Percentiles rank a stretch among this genome's conserved stretches.
phyloP scores from a whole-genome alignment of 2,888 invertebrate species.

The Cabera pusaria region DNA sequence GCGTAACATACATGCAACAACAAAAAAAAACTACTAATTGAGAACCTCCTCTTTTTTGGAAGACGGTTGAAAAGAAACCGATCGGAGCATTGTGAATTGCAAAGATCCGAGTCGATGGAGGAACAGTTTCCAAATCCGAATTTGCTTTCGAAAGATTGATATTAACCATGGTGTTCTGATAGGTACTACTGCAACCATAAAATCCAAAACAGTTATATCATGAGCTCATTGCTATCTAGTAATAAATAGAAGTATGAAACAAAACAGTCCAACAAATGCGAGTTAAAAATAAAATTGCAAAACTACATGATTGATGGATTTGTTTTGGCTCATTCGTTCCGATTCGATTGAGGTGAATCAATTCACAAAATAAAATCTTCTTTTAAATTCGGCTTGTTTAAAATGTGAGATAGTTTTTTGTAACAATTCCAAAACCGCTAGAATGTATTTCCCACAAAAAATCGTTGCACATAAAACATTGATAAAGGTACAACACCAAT shows the following conservation, averaged over 20 bases:
- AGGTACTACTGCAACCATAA: no score
- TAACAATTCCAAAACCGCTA: slow-evolving; percentile 24
- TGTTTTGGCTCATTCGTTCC: slow-evolving; percentile 51
- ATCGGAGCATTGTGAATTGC: no score
- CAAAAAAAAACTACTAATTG: no score
- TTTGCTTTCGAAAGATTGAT: no score
- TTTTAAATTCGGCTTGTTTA: slow-evolving; percentile 42
- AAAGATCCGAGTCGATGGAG: no score
- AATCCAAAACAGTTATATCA: no score
- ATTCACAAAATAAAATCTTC: slow-evolving; percentile 41
- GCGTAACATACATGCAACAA: no score
- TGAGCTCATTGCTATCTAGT: not conserved
- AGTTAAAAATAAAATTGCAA: slow-evolving; percentile 37
- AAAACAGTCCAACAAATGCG: slow-evolving; percentile 26
- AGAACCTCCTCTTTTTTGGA: no score
- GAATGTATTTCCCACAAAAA: slow-evolving; percentile 27
- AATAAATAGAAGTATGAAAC: not conserved
- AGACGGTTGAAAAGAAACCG: no score
- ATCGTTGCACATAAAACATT: slow-evolving; percentile 23
- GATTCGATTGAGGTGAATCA: slow-evolving; percentile 44
- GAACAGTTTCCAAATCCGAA: no score
- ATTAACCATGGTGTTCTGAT: no score
- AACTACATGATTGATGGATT: slow-evolving; percentile 49
- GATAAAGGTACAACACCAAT: slow-evolving; percentile 27
- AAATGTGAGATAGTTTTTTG: slow-evolving; percentile 33